A percentile compares a stretch with the other conserved stretches of the same genome.
Conservation (phyloP, 2,113 vertebrate genomes). For the Corythornis madagascariensis region DNA sequence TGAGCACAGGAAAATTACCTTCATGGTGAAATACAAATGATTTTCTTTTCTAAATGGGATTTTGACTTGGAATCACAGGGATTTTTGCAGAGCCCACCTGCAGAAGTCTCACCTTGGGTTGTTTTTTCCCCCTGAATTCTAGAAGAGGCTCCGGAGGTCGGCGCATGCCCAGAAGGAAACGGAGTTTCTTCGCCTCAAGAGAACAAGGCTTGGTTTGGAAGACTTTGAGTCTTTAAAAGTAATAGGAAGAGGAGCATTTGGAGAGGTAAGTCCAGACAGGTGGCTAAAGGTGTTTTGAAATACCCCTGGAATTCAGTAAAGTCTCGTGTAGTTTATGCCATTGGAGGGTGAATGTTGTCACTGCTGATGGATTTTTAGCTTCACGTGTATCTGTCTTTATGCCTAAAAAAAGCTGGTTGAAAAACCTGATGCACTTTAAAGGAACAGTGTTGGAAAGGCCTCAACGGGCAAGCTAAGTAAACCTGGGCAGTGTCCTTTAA, state of each 20-base stretch:
- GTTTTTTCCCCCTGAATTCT: not conserved
- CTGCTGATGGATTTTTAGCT: not conserved
- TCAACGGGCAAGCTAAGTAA: not conserved
- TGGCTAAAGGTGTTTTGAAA: fast-evolving
- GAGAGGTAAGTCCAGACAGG: constrained; percentile 77
- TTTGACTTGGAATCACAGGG: not conserved
- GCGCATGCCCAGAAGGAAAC: constrained; percentile 86
- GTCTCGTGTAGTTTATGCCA: not conserved
- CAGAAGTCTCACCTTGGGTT: not conserved
- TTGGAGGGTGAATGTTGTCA: not conserved
- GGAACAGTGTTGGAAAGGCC: not conserved
- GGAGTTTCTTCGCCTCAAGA: constrained; percentile 85
- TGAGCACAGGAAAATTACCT: not conserved
- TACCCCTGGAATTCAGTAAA: not conserved
- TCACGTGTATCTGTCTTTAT: fast-evolving
- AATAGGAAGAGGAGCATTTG: constrained; percentile 86
- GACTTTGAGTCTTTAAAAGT: constrained; percentile 89
- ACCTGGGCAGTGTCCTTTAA: not conserved
- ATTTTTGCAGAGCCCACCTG: not conserved
- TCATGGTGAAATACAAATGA: not conserved
- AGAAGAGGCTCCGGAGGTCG: constrained; percentile 83
- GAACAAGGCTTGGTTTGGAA: constrained; percentile 84
- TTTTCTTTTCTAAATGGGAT: not conserved
- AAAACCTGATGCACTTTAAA: not conserved
- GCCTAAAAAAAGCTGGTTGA: not conserved